These are phyloP conservation scores for Eurystomus glaucurus DNA, from an alignment of 2,797 vertebrate genomes.

Conservation along the genomic window DNA sequence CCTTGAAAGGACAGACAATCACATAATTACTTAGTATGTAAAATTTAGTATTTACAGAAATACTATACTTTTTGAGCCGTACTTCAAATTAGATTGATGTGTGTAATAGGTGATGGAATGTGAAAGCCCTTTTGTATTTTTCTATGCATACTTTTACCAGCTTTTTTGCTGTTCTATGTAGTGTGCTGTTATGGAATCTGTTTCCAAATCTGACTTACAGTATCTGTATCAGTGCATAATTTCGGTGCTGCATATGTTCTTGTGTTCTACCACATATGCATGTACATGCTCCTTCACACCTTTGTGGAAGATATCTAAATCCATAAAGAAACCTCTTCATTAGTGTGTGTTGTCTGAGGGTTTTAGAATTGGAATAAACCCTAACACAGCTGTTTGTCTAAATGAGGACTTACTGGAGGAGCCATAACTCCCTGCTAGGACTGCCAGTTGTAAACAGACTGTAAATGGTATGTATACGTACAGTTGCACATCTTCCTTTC, in stretches of 20 bases:
- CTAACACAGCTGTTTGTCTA: background rate
- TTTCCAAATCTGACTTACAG: background rate
- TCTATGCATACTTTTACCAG: background rate
- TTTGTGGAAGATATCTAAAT: background rate
- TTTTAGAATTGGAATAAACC: background rate
- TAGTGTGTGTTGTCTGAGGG: background rate
- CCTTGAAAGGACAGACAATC: background rate
- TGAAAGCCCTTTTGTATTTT: background rate
- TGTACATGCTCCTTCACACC: background rate
- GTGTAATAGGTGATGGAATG: background rate
- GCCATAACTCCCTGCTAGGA: background rate
- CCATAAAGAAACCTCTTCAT: background rate
- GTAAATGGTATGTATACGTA: background rate
- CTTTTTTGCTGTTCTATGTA: background rate
- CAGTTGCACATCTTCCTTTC: background rate
- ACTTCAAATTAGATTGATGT: background rate
- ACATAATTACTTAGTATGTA: background rate
- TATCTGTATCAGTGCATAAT: background rate
- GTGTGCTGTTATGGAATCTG: background rate
- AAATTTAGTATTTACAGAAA: background rate
- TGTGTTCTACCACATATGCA: background rate
- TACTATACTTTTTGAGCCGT: background rate
- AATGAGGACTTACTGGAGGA: background rate
- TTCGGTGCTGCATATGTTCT: background rate
- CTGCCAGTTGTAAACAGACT: background rate